Conservation (phyloP, 2,113 vertebrate species). For the Vombatus ursinus region DNA sequence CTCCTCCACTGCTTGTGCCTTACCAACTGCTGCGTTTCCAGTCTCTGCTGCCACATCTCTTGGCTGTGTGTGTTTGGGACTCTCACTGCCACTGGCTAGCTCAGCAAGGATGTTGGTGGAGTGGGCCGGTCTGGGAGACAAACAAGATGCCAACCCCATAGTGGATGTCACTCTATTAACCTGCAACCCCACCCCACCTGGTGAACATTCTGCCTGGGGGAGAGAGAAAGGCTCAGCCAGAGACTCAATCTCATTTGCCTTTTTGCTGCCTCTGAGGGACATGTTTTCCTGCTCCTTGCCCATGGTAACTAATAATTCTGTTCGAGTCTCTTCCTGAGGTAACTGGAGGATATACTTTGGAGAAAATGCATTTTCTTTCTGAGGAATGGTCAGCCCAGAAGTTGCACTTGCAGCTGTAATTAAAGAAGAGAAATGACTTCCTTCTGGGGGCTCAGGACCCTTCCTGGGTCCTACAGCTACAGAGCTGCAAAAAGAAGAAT, state of each 20-base stretch:
- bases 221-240: background rate
- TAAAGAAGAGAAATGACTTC: constrained; percentile 11
- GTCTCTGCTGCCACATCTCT: constrained; percentile 37
- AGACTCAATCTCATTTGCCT: background rate
- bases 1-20: constrained; percentile 12
- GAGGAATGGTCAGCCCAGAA: background rate
- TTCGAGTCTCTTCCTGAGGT: constrained; percentile 61
- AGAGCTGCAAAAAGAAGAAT: constrained; percentile 31
- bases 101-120: constrained; percentile 35
- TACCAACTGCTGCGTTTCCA: constrained; percentile 19
- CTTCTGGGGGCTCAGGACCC: background rate
- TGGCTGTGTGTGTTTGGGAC: constrained; percentile 28
- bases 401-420: background rate
- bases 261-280: background rate
- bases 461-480: background rate
- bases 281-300: background rate
- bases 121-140: constrained; percentile 5
- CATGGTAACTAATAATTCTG: background rate
- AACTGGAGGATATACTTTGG: constrained; percentile 86
- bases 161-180: constrained; percentile 23
- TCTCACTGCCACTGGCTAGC: background rate
- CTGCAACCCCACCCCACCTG: constrained; percentile 47
- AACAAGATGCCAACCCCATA: constrained; percentile 55
- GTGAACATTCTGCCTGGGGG: constrained; percentile 21
- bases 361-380: constrained; percentile 70